phyloP scores from a whole-genome alignment of 2,888 invertebrate genomes.

The Monochamus alternatus region DNA sequence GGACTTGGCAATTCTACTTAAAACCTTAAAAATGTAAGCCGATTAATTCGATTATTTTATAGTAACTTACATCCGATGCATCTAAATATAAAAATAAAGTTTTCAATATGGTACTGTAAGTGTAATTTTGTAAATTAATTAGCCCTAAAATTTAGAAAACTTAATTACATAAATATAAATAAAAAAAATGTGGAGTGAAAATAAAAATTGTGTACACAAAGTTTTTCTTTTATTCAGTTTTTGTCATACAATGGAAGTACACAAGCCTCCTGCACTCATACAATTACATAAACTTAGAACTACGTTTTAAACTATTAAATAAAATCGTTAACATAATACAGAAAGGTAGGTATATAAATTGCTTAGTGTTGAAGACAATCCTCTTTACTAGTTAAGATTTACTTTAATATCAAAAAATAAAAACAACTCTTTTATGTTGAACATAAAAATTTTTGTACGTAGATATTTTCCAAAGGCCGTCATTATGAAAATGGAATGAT shows the following conservation, averaged over 20 bases:
- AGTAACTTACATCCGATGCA: no score
- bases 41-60: no score
- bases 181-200: constrained; percentile 27
- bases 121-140: background rate
- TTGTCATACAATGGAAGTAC: constrained; percentile 64
- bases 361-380: constrained; percentile 44
- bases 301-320: constrained; percentile 60
- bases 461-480: constrained; percentile 53
- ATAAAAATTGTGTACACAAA: constrained; percentile 60
- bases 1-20: no score
- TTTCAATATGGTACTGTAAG: no score
- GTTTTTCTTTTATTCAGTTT: constrained; percentile 61
- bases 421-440: constrained; percentile 52
- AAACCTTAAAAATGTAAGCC: no score
- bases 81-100: no score
- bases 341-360: constrained; percentile 51
- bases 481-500: constrained; percentile 55
- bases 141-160: background rate
- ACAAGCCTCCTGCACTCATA: constrained; percentile 63
- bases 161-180: background rate
- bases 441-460: constrained; percentile 54
- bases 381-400: constrained; percentile 35
- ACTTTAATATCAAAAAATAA: constrained; percentile 55
- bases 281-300: constrained; percentile 64
- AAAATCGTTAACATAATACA: constrained; percentile 62